Percentiles rank a stretch among this genome's conserved stretches.
Conservation (phyloP, 2,113 vertebrate species). For the Sceloporus tristichus region DNA sequence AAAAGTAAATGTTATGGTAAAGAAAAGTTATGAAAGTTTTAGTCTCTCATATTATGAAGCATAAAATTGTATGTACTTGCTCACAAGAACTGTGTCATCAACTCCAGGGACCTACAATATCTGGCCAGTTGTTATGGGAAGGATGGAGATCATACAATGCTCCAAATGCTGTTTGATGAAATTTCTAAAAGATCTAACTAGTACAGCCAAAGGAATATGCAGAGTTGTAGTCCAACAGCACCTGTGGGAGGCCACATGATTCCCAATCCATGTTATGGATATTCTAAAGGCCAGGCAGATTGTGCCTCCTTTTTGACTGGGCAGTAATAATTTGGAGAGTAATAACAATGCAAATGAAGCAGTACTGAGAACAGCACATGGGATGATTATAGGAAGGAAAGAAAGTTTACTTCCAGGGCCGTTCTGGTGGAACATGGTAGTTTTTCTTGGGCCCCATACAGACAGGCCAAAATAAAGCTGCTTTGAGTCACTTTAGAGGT, state of each 20-base stretch:
- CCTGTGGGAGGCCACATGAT: too few species aligned
- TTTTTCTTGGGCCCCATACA: constrained; percentile 2
- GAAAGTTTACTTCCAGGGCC: constrained; percentile 40
- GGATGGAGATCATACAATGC: too few species aligned
- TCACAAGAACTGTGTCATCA: neutral
- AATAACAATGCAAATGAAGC: constrained; percentile 43
- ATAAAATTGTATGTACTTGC: neutral
- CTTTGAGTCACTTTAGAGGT: too few species aligned
- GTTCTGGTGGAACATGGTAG: neutral
- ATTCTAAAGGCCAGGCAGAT: neutral
- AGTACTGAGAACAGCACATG: constrained; percentile 43
- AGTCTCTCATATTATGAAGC: neutral
- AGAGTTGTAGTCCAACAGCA: too few species aligned
- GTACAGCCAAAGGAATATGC: too few species aligned
- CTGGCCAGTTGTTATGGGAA: neutral
- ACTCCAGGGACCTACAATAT: neutral
- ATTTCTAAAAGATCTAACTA: too few species aligned
- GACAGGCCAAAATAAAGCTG: too few species aligned
- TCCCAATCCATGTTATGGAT: too few species aligned
- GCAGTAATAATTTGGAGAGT: constrained; percentile 24
- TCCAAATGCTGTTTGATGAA: too few species aligned
- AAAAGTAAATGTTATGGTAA: neutral
- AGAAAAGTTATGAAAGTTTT: neutral
- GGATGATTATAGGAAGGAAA: constrained; percentile 18
- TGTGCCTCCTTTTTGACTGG: neutral